A percentile compares a stretch with the other conserved stretches of the same genome.
Conservation (phyloP, 2,888 invertebrate genomes). For the Rhingia campestris region DNA sequence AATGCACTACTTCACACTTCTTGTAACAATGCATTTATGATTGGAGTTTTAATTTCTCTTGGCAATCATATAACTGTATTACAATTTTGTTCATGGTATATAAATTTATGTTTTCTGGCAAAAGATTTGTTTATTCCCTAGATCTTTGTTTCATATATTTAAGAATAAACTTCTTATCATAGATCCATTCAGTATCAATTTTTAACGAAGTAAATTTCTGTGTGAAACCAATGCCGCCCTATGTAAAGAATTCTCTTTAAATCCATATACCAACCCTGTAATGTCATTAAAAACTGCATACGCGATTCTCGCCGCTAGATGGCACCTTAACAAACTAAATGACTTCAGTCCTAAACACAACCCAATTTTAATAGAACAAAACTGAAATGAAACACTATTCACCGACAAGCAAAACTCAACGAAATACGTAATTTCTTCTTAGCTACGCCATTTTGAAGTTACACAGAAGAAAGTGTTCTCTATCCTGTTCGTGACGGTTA, state of each 20-base stretch:
- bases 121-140: too few species aligned
- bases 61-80: too few species aligned
- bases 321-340: not conserved
- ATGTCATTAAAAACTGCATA: not conserved
- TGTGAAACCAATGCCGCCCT: too few species aligned
- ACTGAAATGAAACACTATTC: conserved; percentile 46
- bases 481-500: conserved; percentile 75
- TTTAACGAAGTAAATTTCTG: too few species aligned
- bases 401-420: conserved; percentile 54
- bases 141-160: too few species aligned
- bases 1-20: too few species aligned
- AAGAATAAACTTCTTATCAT: too few species aligned
- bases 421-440: conserved; percentile 73
- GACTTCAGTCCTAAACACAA: not conserved
- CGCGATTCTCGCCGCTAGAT: not conserved
- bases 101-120: too few species aligned
- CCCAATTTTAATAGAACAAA: not conserved
- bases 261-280: not conserved
- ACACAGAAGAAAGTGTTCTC: conserved; percentile 76
- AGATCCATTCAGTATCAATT: too few species aligned
- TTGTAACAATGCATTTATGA: too few species aligned
- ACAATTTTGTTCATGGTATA: too few species aligned
- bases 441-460: conserved; percentile 76
- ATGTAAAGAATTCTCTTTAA: not conserved
- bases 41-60: too few species aligned